Conservation (phyloP, 2,113 vertebrate genomes). For the Fulmarus glacialis region DNA sequence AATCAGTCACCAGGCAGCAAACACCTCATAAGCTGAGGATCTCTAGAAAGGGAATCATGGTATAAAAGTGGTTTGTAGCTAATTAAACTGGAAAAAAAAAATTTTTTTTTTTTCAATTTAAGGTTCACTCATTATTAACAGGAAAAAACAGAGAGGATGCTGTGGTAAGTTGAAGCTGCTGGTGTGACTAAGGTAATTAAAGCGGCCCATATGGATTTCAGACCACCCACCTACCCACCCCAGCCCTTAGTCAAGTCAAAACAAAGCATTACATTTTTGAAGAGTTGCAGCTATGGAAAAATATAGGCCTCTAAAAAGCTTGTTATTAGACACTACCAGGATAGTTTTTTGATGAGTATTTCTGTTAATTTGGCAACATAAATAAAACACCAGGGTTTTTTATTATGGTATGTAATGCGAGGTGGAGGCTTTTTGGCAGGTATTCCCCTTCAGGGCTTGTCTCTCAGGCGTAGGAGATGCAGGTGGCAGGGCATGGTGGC, state of each 20-base stretch:
- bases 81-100: neutral
- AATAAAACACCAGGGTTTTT: neutral
- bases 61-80: neutral
- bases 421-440: neutral
- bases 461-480: neutral
- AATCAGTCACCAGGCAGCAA: constrained; percentile 1
- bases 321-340: constrained; percentile 26
- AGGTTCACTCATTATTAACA: neutral
- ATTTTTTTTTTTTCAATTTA: neutral
- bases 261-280: constrained; percentile 48
- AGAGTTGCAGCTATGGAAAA: constrained; percentile 20
- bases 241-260: constrained; percentile 62
- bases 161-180: constrained; percentile 11
- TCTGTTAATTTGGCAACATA: constrained; percentile 13
- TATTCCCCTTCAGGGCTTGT: neutral
- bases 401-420: neutral
- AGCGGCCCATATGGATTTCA: constrained; percentile 54
- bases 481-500: neutral
- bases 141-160: constrained; percentile 28
- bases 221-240: constrained; percentile 49
- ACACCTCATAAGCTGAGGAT: neutral
- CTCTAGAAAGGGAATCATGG: neutral
- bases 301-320: neutral
- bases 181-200: constrained; percentile 64
- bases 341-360: neutral